phyloP scores from a whole-genome alignment of 2,113 vertebrate genomes.

The Nyctibius bracteatus region DNA sequence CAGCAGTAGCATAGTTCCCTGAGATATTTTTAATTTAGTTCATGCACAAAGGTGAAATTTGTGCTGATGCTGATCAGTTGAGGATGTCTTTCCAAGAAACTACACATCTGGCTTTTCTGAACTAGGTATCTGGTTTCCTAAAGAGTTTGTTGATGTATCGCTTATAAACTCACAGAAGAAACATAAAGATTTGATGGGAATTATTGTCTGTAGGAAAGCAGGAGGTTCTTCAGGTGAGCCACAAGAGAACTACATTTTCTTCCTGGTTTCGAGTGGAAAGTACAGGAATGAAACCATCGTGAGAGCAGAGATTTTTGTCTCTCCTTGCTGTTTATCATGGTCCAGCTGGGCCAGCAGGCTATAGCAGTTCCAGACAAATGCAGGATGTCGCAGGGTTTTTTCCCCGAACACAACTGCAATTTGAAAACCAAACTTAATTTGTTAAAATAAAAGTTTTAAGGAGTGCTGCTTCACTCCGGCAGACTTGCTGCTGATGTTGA shows the following conservation, averaged over 20 bases:
- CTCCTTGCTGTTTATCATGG: not conserved
- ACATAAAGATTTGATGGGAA: not conserved
- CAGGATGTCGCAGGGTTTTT: not conserved
- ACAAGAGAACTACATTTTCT: not conserved
- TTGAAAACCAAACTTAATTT: slow-evolving; percentile 77
- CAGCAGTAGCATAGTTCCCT: not conserved
- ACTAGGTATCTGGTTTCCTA: not conserved
- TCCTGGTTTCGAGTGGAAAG: not conserved
- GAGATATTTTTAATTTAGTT: not conserved
- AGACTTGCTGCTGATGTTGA: slow-evolving; percentile 80
- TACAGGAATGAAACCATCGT: not conserved
- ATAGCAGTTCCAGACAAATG: not conserved
- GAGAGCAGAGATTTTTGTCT: not conserved
- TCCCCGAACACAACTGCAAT: not conserved
- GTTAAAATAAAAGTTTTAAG: slow-evolving; percentile 66
- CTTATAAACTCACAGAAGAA: not conserved
- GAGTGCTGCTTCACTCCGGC: slow-evolving; percentile 71
- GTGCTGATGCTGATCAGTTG: not conserved
- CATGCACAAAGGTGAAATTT: not conserved
- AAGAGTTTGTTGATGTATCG: not conserved
- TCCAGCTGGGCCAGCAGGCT: not conserved
- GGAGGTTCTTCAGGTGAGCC: not conserved
- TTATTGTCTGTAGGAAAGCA: not conserved
- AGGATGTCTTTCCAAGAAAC: not conserved
- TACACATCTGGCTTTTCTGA: not conserved